A percentile compares a stretch with the other conserved stretches of the same genome.
phyloP scores from a whole-genome alignment of 2,888 invertebrate genomes.

The Melangyna quadrimaculata region DNA sequence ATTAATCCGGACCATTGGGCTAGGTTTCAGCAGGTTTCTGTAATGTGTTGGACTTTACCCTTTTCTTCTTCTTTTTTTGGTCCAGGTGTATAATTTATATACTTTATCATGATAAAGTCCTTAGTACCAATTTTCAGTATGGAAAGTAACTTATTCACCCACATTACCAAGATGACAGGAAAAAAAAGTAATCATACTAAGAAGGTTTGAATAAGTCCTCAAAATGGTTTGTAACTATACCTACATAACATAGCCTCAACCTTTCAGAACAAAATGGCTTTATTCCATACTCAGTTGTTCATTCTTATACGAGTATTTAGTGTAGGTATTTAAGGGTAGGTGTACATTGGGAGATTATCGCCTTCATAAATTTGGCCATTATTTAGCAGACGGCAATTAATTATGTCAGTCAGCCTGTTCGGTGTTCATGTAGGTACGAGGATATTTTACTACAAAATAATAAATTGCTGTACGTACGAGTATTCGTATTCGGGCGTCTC shows the following conservation, averaged over 20 bases:
- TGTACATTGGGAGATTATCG: constrained; percentile 47
- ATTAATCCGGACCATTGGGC: constrained; percentile 66
- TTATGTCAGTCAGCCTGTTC: constrained; percentile 48
- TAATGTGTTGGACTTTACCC: constrained; percentile 54
- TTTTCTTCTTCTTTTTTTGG: not conserved
- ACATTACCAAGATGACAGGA: not conserved
- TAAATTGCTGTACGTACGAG: constrained; percentile 30
- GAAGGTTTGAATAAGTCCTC: constrained; percentile 32
- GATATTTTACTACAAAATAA: constrained; percentile 31
- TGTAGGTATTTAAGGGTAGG: not conserved
- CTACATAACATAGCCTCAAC: not conserved
- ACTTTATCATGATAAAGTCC: constrained; percentile 70
- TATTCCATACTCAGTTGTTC: not conserved
- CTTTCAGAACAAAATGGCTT: not conserved
- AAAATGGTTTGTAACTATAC: constrained; percentile 26
- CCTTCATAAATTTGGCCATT: constrained; percentile 66
- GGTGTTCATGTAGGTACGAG: constrained; percentile 18
- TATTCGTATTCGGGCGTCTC: constrained; percentile 16
- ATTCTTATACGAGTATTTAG: not conserved
- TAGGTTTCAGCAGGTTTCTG: constrained; percentile 63
- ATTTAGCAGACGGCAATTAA: constrained; percentile 64
- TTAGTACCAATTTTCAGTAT: constrained; percentile 62
- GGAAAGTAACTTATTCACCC: constrained; percentile 44
- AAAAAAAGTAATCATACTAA: constrained; percentile 14
- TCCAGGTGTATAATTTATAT: constrained; percentile 56